phyloP scores from a whole-genome alignment of 2,113 vertebrate species.

The Salminus brasiliensis region DNA sequence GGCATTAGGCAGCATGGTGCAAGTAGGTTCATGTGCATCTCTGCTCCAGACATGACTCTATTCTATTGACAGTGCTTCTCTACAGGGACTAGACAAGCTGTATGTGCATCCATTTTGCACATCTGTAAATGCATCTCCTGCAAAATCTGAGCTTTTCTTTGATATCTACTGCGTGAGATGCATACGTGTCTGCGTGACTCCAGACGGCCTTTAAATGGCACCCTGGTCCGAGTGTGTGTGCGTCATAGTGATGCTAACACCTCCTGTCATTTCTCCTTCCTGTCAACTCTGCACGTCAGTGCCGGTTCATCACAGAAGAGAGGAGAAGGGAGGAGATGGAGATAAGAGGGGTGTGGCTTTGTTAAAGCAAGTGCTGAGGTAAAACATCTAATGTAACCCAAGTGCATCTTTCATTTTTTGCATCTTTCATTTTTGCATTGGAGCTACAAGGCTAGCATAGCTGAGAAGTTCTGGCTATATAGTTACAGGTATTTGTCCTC shows the following conservation, averaged over 20 bases:
- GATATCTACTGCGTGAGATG: not conserved
- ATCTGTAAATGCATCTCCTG: no score
- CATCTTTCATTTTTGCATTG: not conserved
- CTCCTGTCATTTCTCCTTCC: slow-evolving; percentile 25
- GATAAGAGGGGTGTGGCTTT: not conserved
- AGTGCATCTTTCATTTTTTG: not conserved
- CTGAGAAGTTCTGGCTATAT: no score
- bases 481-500: no score
- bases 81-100: no score
- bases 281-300: slow-evolving; percentile 30
- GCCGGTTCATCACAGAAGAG: not conserved
- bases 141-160: not conserved
- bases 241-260: slow-evolving; percentile 19
- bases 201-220: slow-evolving; percentile 21
- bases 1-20: no score
- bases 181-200: not conserved
- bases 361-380: not conserved
- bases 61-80: no score
- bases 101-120: no score
- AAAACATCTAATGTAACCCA: no score
- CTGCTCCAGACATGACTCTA: no score
- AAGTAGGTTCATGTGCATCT: no score
- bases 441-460: not conserved
- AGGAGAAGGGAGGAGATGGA: not conserved
- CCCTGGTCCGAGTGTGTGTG: not conserved